Percentiles rank a stretch among this genome's conserved stretches.
phyloP scores from a whole-genome alignment of 1,140 invertebrate species.

The Macrocentrus cingulum region DNA sequence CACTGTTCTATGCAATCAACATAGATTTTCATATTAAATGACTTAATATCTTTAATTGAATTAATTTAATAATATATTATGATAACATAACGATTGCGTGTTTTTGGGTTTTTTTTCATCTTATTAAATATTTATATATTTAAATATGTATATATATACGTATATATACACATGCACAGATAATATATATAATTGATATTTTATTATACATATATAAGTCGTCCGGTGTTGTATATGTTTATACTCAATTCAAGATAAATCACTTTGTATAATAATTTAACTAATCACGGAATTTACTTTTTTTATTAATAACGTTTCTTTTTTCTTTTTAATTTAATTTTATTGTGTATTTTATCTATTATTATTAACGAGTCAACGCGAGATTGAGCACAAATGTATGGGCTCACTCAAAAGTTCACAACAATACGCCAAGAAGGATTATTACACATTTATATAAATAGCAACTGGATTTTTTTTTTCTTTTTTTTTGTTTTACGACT shows the following conservation, averaged over 20 bases:
- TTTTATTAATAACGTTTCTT: neutral
- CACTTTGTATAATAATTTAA: too few species aligned
- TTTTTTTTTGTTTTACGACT: constrained; percentile 10
- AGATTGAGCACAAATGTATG: constrained; percentile 4
- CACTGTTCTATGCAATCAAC: constrained; percentile 24
- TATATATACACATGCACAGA: constrained; percentile 29
- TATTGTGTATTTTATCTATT: neutral
- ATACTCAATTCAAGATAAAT: too few species aligned
- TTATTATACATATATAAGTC: constrained; percentile 18
- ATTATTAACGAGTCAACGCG: constrained; percentile 7
- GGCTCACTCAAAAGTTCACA: constrained; percentile 8
- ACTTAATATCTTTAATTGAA: constrained; percentile 38
- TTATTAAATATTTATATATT: constrained; percentile 41
- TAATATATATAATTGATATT: neutral
- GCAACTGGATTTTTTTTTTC: constrained; percentile 7
- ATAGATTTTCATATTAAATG: constrained; percentile 30
- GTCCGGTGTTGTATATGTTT: constrained; percentile 21
- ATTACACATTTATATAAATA: constrained; percentile 33
- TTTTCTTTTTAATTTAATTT: constrained; percentile 12
- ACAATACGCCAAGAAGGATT: constrained; percentile 24
- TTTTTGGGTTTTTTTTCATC: constrained; percentile 17
- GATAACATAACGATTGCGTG: constrained; percentile 25
- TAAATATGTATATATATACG: constrained; percentile 43
- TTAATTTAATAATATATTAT: constrained; percentile 38
- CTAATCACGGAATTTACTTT: constrained; percentile 15